Conservation (phyloP, 2,888 invertebrate genomes). For the Drosophila diplacantha region DNA sequence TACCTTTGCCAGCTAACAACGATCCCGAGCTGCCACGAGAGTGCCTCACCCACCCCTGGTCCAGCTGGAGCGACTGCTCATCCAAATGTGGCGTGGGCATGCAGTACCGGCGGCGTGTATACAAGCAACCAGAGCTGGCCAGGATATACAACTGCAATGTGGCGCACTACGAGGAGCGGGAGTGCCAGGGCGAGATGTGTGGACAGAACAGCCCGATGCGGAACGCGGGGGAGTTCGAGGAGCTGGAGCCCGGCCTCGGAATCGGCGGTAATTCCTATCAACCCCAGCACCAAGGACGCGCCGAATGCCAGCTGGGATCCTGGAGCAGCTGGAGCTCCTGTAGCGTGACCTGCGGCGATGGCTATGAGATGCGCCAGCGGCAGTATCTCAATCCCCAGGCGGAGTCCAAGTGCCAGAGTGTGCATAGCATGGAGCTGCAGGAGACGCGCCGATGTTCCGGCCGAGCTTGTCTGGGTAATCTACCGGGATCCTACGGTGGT, state of each 20-base stretch:
- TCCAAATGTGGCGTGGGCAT: constrained; percentile 79
- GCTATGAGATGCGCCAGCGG: constrained; percentile 83
- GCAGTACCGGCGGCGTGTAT: constrained; percentile 73
- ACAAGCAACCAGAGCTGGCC: constrained; percentile 74
- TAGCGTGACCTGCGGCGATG: constrained; percentile 84
- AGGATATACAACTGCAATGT: constrained; percentile 69
- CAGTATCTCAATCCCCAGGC: constrained; percentile 81
- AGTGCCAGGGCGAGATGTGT: constrained; percentile 76
- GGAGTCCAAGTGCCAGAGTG: constrained; percentile 79
- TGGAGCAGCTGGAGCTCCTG: constrained; percentile 90
- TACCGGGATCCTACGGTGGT: constrained; percentile 24
- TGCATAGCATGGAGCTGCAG: constrained; percentile 37
- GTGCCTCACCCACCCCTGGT: constrained; percentile 78
- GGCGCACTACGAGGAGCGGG: constrained; percentile 61
- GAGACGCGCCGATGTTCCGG: constrained; percentile 56
- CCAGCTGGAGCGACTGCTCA: constrained; percentile 79
- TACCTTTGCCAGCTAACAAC: constrained; percentile 62
- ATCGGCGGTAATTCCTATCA: constrained; percentile 14
- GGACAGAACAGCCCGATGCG: constrained; percentile 55
- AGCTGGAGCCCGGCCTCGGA: constrained; percentile 24
- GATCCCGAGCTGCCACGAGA: constrained; percentile 75
- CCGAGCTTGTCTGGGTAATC: constrained; percentile 52
- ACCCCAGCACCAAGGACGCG: constrained; percentile 56
- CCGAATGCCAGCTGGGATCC: constrained; percentile 83
- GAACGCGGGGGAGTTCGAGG: constrained; percentile 33